Evolutionary conservation across 2,888 invertebrate genomes (phyloP).

Genomic region (Tortricodes alternella): DNA sequence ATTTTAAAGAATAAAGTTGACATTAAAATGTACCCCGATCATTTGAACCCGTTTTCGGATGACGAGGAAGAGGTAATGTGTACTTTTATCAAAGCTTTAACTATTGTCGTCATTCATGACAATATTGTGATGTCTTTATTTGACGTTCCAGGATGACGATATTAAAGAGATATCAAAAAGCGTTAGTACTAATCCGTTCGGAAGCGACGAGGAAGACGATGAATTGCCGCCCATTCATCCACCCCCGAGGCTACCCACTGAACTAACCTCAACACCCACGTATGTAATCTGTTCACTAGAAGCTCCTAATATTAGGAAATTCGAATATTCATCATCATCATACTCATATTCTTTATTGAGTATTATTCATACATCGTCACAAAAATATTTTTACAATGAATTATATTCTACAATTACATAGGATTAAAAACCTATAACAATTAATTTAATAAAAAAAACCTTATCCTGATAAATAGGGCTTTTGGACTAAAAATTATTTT

Average conservation of each 20-base stretch:
- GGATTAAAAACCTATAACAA: too few species aligned
- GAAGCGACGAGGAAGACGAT: slow-evolving; percentile 84
- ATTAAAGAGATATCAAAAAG: slow-evolving; percentile 51
- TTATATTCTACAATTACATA: too few species aligned
- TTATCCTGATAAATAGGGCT: too few species aligned
- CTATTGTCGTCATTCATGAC: background rate
- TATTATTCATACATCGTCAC: too few species aligned
- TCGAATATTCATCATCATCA: too few species aligned
- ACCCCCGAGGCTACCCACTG: slow-evolving; percentile 44
- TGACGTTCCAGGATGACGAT: slow-evolving; percentile 60
- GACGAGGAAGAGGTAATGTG: slow-evolving; percentile 78
- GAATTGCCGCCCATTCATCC: slow-evolving; percentile 60
- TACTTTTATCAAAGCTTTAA: background rate
- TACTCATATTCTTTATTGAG: too few species aligned
- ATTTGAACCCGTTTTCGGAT: slow-evolving; percentile 92
- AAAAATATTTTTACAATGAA: too few species aligned
- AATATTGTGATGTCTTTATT: background rate
- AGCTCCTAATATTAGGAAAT: slow-evolving; percentile 34
- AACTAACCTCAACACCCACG: slow-evolving; percentile 54
- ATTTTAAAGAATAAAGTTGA: slow-evolving; percentile 37
- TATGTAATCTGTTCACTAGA: slow-evolving; percentile 42
- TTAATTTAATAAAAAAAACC: too few species aligned
- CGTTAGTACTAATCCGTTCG: slow-evolving; percentile 86
- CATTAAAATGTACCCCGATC: slow-evolving; percentile 85
- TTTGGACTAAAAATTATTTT: too few species aligned